Evolutionary conservation across 2,113 vertebrate genomes (phyloP), one percentile per base, ranked within the genome.

Genomic region (Electrona antarctica): DNA sequence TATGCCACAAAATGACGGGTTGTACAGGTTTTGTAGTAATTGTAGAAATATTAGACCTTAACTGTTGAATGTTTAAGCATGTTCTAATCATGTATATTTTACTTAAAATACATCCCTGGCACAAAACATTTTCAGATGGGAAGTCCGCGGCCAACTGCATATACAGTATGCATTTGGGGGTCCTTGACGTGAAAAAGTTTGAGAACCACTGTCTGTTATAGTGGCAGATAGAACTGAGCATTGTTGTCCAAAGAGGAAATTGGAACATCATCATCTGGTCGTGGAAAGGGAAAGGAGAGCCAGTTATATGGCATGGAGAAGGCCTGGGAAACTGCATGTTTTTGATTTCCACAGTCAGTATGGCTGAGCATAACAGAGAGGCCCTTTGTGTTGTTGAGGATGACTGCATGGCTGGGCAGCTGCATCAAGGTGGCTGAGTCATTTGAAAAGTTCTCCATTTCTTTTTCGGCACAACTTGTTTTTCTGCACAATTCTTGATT

Each of bases 401-500:
- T 70, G 58, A 70, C 21, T 6, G 68, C 45, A 63, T 48, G 48
- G 59, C 59, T 8, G 60, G 60, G 60, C 60, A 62, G 45, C 45
- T 7, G 60, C 60, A 46, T 62, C 60, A 62, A 62, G 60, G 60
- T 62, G 45, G 60, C 60, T 62, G 60, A 62, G 60, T 62, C 60
- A 62, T 13, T 47, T 6, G 11, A 60, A 60, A 45, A 21, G 11
- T 4, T 60, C 57, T 60, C 57, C 57, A 41, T 60, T 41, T 45
- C 7, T 59, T 29, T 15, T 6, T 41, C 33, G 33, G 33, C 33
- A 41, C 33, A 41, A 41, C 33, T 41, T 41, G 33, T 41, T 41
- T 41, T 54, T 54, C 12, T 54, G 6, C 6, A 13, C 11, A 54
- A 54, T 4, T 54, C 51, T 54, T 54, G 51, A 54, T 13, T 54